Conservation (phyloP, 64 coral and sea anemone genomes). For the Actinia equina region DNA sequence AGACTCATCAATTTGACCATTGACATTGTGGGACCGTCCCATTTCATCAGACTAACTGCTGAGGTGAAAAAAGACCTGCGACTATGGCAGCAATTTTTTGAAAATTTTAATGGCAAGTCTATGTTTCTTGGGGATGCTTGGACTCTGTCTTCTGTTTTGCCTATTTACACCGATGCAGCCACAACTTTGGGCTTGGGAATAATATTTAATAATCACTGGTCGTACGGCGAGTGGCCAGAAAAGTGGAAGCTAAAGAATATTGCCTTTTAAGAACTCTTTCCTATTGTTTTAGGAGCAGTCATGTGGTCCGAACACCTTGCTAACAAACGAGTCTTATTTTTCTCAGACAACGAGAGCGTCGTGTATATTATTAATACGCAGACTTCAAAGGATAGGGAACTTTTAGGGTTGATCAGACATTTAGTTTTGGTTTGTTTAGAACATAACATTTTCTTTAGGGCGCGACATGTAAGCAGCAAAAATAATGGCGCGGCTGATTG, state of each 20-base stretch:
- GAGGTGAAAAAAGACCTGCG: neutral
- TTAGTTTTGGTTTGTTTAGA: conserved; percentile 25
- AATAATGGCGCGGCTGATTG: neutral
- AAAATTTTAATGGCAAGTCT: conserved; percentile 3
- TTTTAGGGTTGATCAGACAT: conserved; percentile 18
- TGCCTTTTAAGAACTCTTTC: conserved; percentile 4
- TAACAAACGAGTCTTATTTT: conserved; percentile 18
- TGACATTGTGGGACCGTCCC: neutral
- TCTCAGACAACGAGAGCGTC: conserved; percentile 25
- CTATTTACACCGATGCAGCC: neutral
- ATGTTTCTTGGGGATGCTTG: conserved; percentile 27
- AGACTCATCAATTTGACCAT: conserved; percentile 22
- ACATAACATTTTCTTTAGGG: conserved; percentile 18
- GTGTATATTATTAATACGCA: conserved; percentile 26
- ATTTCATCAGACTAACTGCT: neutral
- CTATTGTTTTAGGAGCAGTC: conserved; percentile 13
- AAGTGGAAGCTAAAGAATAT: conserved; percentile 11
- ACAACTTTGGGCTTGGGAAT: neutral
- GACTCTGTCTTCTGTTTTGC: neutral
- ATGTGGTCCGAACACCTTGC: neutral
- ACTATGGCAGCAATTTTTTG: conserved; percentile 27
- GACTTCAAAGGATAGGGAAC: conserved; percentile 4
- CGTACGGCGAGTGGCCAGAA: neutral
- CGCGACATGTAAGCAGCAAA: neutral
- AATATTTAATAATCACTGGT: conserved; percentile 1